Evolutionary conservation across 2,113 vertebrate species (phyloP), one percentile per base, ranked within the genome.

Genomic region (Speoplatyrhinus poulsoni): DNA sequence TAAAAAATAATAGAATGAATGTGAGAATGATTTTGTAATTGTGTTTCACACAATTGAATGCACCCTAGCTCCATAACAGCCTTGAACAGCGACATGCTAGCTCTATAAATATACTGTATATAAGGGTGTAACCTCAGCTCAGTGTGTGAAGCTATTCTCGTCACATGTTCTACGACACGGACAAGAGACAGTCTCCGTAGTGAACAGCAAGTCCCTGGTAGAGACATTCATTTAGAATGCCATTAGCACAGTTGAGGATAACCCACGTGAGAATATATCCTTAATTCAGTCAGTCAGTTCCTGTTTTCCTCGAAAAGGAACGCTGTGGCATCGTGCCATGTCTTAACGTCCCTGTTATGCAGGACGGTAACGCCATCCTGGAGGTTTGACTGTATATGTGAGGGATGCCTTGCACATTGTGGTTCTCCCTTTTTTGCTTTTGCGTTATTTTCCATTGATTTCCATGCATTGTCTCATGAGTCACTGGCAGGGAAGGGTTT

Each of bases 401-500:
- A 87, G 86, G 82, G 77, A 69, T 82, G 79, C 85, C 89, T 85
- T 82, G 80, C 88, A 90, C 90, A 90, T 88, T 89, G 87, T 88
- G 84, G 83, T 83, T 85, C 72, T 87, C 83, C 87, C 49, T 65
- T 83, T 83, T 90, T 84, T 89, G 80, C 88, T 88, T 85, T 86
- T 91, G 36, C 82, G 83, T 87, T 91, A 50, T 89, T 83, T 89
- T 90, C 77, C 79, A 90, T 92, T 91, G 82, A 91, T 89, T 85
- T 91, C 80, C 86, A 90, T 90, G 89, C 87, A 88, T 91, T 85
- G 89, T 91, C 87, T 91, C 88, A 88, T 89, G 87, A 87, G 84
- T 92, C 93, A 91, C 94, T 92, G 90, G 86, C 32, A 94, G 95
- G 95, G 94, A 94, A 93, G 83, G 95, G 95, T 94, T 96, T 95